Percentiles rank a stretch among this genome's conserved stretches.
Conservation (phyloP, 2,888 invertebrate species). For the Xylota segnis region DNA sequence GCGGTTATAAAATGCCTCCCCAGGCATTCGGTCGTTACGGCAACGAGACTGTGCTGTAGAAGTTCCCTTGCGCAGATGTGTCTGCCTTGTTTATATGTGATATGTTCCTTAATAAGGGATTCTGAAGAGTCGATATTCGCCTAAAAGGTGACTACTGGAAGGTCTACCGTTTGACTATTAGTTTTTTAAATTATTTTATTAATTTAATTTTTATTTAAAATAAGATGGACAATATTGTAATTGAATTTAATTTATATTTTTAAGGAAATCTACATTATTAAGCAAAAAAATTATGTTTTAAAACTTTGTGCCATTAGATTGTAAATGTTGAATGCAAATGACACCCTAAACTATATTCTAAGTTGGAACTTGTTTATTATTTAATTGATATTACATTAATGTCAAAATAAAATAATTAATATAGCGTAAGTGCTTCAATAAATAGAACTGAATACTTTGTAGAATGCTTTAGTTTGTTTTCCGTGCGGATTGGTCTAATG, state of each 20-base stretch:
- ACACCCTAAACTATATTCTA: conserved; percentile 41
- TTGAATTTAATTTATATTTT: conserved; percentile 44
- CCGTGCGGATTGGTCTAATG: too few species aligned
- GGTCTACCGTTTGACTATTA: conserved; percentile 66
- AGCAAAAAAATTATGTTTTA: conserved; percentile 26
- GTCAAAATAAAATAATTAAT: conserved; percentile 39
- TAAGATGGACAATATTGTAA: conserved; percentile 4
- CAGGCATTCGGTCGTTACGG: conserved; percentile 80
- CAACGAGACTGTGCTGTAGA: conserved; percentile 83
- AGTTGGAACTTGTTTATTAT: conserved; percentile 17
- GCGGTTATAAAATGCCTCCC: conserved; percentile 78
- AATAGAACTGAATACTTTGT: conserved; percentile 50
- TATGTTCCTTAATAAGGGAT: conserved; percentile 66
- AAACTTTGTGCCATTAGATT: conserved; percentile 67
- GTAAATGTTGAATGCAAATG: conserved; percentile 53
- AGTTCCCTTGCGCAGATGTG: conserved; percentile 20
- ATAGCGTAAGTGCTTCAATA: conserved; percentile 48
- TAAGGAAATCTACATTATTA: conserved; percentile 5
- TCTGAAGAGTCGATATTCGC: conserved; percentile 55
- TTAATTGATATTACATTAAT: conserved; percentile 74
- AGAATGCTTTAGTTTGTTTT: background rate
- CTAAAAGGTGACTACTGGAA: conserved; percentile 64
- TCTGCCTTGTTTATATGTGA: conserved; percentile 62
- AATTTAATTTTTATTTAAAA: conserved; percentile 33
- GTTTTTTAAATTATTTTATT: conserved; percentile 62